phyloP scores from a whole-genome alignment of 2,113 vertebrate species.

The Phrynosoma blainvillii region DNA sequence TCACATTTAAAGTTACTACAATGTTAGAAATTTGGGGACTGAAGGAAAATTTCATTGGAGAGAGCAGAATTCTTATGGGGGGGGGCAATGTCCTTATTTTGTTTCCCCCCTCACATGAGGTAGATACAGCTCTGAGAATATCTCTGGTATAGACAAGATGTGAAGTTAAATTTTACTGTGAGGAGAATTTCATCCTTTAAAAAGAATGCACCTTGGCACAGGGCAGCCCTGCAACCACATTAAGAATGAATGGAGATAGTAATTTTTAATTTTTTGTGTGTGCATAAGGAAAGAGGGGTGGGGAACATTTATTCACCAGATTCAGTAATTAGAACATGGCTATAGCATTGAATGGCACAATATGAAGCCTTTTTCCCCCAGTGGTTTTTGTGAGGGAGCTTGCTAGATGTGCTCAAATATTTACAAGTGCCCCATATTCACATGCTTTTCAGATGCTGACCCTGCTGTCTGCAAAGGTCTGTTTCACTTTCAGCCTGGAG shows the following conservation, averaged over 20 bases:
- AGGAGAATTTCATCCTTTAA: conserved; percentile 59
- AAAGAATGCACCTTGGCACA: conserved; percentile 73
- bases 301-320: conserved; percentile 71
- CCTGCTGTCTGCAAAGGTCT: conserved; percentile 68
- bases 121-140: too few species aligned
- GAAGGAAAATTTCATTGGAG: too few species aligned
- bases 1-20: too few species aligned
- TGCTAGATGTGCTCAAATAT: conserved; percentile 81
- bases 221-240: conserved; percentile 74
- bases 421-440: conserved; percentile 80
- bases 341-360: conserved; percentile 70
- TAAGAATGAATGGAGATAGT: conserved; percentile 77
- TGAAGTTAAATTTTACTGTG: too few species aligned
- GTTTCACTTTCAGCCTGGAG: conserved; percentile 74
- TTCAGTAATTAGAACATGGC: conserved; percentile 76
- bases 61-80: too few species aligned
- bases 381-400: conserved; percentile 69
- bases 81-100: too few species aligned
- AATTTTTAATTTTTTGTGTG: conserved; percentile 76
- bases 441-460: conserved; percentile 74
- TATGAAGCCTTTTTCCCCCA: conserved; percentile 71
- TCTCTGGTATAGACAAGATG: too few species aligned
- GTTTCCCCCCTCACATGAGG: too few species aligned
- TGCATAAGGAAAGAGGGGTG: conserved; percentile 60
- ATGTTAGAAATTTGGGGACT: too few species aligned